Conservation (phyloP, 2,113 vertebrate species). For the Tyto alba region DNA sequence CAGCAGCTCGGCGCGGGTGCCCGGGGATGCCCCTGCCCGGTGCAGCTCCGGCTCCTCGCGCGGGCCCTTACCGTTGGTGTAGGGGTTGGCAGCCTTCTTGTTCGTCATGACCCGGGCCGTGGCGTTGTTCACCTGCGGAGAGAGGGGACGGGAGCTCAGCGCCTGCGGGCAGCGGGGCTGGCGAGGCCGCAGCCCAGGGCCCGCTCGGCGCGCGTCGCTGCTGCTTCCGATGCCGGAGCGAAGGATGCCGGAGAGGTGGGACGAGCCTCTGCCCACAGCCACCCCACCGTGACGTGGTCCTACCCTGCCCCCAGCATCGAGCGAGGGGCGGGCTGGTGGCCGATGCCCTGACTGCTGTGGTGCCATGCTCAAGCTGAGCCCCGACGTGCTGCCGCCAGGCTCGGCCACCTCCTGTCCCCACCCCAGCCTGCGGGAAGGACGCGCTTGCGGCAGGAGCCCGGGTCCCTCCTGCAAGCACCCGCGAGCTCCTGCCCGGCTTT, state of each 20-base stretch:
- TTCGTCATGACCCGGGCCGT: slow-evolving; percentile 96
- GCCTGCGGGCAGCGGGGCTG: accelerated
- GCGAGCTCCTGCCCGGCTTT: neutral
- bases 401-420: neutral
- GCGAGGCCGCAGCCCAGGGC: neutral
- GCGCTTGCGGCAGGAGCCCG: accelerated
- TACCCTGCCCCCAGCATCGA: neutral
- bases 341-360: accelerated
- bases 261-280: neutral
- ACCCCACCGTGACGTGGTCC: accelerated
- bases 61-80: slow-evolving; percentile 84
- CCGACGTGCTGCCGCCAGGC: neutral
- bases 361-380: neutral
- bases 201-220: neutral
- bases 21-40: neutral
- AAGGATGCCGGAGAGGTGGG: neutral
- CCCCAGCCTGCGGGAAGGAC: neutral
- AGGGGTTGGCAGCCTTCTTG: slow-evolving; percentile 91
- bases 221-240: neutral
- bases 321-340: neutral
- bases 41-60: accelerated
- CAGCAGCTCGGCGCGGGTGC: neutral
- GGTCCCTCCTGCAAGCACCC: neutral
- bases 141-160: neutral
- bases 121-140: slow-evolving; percentile 89